Evolutionary conservation across 2,113 vertebrate species (phyloP), one percentile per base, ranked within the genome.

Genomic region (Archilochus colubris): DNA sequence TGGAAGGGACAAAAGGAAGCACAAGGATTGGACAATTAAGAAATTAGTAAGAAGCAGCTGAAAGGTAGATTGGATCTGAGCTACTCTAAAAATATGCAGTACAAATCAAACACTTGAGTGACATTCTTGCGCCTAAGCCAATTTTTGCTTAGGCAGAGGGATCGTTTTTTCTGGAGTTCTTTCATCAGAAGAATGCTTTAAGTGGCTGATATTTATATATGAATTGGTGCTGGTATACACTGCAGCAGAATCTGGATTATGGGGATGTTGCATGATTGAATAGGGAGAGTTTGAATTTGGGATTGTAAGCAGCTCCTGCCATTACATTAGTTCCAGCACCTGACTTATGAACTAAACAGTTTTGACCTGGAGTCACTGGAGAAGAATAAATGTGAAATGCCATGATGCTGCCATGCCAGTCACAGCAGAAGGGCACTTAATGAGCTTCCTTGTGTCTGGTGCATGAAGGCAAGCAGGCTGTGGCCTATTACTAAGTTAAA

Each of bases 241-340:
- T 3, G 11, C 61, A 55, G 12, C 44, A 44, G 67, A 55, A 54
- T 64, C 43, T 80, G 63, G 72, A 72, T 86, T 91, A 63, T 72
- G 57, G 68, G 79, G 44, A 33, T 86, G 68, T 50, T 91, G 36
- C 27, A 13, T 46, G 44, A 88, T 11, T 90, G 86, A 75, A 93
- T 75, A 86, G 85, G n/a, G 82, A 50, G 68, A 88, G 93, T 55
- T 94, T 86, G 93, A 93, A 75, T 82, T 93, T 78, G 17, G 40
- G 82, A 72, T 61, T 74, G 68, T 48, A 28, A 1, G 55, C 2
- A 0, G 38, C 38, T 22, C 51, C 68, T 88, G 44, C 73, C 12
- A 2, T 79, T 86, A 55, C 44, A 83, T 72, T 81, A 59, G 84
- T 74, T 62, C 82, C 51, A 59, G 72, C 0, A 0, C 55, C 54